Conservation (phyloP, 1,140 invertebrate species). For the Trichonephila inaurata region DNA sequence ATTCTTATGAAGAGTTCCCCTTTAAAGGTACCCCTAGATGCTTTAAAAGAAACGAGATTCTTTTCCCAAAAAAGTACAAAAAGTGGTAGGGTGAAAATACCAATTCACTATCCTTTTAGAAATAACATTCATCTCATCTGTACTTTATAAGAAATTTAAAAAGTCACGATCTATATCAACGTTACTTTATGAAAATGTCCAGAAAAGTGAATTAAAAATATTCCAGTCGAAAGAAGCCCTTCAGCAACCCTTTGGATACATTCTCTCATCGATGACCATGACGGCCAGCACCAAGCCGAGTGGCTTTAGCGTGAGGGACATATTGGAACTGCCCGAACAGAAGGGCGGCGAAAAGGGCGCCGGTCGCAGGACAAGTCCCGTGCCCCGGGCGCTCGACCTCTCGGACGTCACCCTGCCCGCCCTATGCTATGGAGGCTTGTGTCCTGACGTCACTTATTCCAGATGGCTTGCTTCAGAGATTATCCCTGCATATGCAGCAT, state of each 20-base stretch:
- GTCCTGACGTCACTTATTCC: slow-evolving; percentile 60
- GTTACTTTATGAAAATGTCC: too few species aligned
- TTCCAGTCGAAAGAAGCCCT: neutral
- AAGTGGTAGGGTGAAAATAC: too few species aligned
- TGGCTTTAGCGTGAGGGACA: slow-evolving; percentile 73
- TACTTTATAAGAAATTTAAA: too few species aligned
- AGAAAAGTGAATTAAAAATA: too few species aligned
- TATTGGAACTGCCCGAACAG: slow-evolving; percentile 69
- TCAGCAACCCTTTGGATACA: neutral
- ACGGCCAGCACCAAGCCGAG: slow-evolving; percentile 62
- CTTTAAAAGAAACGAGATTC: too few species aligned
- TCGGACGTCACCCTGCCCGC: slow-evolving; percentile 61
- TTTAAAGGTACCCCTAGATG: too few species aligned
- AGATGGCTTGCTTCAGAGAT: slow-evolving; percentile 68
- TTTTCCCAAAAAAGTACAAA: too few species aligned
- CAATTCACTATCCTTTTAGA: too few species aligned
- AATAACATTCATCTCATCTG: too few species aligned
- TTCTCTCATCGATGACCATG: slow-evolving; percentile 27
- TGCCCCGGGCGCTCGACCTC: slow-evolving; percentile 56
- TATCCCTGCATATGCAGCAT: slow-evolving; percentile 62
- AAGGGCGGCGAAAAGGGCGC: neutral
- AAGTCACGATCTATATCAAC: too few species aligned
- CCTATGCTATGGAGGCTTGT: slow-evolving; percentile 59
- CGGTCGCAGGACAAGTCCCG: neutral
- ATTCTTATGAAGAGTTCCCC: too few species aligned